Base-by-base conservation (phyloP, 2,113 vertebrate genomes). In the Amphilophus citrinellus region DNA sequence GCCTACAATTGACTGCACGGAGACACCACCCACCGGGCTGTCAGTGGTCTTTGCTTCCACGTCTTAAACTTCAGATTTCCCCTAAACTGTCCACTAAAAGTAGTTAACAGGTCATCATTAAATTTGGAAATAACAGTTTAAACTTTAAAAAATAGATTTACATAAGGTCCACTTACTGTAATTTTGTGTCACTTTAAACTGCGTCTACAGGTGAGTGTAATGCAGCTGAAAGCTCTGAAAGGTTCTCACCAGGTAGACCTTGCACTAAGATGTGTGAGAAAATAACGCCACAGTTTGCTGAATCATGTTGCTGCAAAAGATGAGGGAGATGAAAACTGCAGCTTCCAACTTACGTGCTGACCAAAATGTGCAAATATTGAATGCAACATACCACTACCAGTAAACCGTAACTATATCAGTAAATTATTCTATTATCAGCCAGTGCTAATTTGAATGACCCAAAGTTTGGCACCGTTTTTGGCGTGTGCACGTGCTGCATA, bases 401-500 rank as follows among this genome's bases (percentile, higher is more conserved):
- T 68, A 42, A 76, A 86, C 13, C 62, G 50, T 30, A 50, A 44
- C 35, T 13, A 42, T 47, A 61, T 32, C 77, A 76, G 30, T 30
- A 20, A 84, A 82, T 58, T 66, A 10, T 5, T 76, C 44, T n/a
- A 73, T 79, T 56, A 59, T 79, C 35, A 83, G 80, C 35, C n/a
- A 76, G 39, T 3, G 35, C 47, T 78, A 80, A 82, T 76, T 59
- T n/a, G 61, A 75, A 71, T 77, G 62, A 73, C 62, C 15, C n/a
- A 71, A 37, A 17, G 76, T 87, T 50, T 80, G 42, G 18, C 77
- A 80, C 59, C 37, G 71, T 61, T 68, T 20, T 24, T 27, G 2
- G 84, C 60, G 56, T 37, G 62, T 75, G 63, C 75, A 35, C 77
- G 82, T 7, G 56, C 50, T 58, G 82, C 65, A 76, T 83, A 22